Percentiles rank a stretch among this genome's conserved stretches.
These are phyloP conservation scores for Rhynchophorus ferrugineus DNA, from an alignment of 1,140 invertebrate genomes.

Conservation along the genomic window DNA sequence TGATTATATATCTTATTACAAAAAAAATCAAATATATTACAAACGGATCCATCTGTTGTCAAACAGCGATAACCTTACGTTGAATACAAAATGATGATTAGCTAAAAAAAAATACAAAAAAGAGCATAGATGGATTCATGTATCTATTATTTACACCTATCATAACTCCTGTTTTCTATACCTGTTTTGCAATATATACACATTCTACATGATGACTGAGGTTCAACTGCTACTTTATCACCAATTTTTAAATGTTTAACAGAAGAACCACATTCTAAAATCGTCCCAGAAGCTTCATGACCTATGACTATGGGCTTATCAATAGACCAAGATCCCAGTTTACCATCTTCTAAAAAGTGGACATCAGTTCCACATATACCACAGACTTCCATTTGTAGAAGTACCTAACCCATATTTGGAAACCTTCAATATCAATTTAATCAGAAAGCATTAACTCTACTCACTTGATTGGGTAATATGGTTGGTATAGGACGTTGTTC, in stretches of 20 bases:
- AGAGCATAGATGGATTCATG: no score
- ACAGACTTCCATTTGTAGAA: conserved; percentile 76
- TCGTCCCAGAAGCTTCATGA: conserved; percentile 27
- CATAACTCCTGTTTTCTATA: no score
- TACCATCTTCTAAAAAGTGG: conserved; percentile 74
- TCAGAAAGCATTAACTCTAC: no score
- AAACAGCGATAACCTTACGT: no score
- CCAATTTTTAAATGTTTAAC: conserved; percentile 20
- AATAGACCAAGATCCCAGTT: conserved; percentile 75
- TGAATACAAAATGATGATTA: no score
- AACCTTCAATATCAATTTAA: no score
- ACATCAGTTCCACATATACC: conserved; percentile 94
- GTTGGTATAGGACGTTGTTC: conserved; percentile 60
- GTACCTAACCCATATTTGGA: no score
- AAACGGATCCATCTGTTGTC: no score
- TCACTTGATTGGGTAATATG: conserved; percentile 39
- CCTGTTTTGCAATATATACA: conserved; percentile 84
- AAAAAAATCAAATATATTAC: no score
- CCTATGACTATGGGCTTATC: conserved; percentile 77
- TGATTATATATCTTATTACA: no score
- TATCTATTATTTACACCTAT: no score
- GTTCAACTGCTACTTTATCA: conserved; percentile 87
- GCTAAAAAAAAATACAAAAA: no score
- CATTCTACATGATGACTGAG: conserved; percentile 74
- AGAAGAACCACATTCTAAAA: conserved; percentile 37